Percentiles rank a stretch among this genome's conserved stretches.
Conservation (phyloP, 2,113 vertebrate genomes). For the Sisor rabdophorus region DNA sequence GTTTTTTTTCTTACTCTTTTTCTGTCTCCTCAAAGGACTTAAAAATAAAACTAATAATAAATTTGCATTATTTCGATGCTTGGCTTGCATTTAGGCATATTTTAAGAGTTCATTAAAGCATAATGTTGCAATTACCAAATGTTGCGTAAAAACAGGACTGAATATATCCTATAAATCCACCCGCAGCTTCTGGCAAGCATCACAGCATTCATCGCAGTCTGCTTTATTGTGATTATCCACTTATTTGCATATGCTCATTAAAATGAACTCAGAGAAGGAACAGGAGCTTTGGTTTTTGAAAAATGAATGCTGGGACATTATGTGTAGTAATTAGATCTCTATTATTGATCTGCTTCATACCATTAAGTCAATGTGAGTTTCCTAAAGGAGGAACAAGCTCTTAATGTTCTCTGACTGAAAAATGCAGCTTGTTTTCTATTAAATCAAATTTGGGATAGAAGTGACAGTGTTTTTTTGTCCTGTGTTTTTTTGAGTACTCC, state of each 20-base stretch:
- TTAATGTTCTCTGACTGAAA: slow-evolving; percentile 40
- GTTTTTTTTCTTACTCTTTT: slow-evolving; percentile 33
- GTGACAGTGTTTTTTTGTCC: slow-evolving; percentile 10
- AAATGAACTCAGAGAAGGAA: slow-evolving; percentile 50
- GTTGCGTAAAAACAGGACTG: slow-evolving; percentile 64
- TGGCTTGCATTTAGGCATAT: slow-evolving; percentile 68
- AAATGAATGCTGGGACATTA: slow-evolving; percentile 51
- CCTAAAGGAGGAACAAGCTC: slow-evolving; percentile 32
- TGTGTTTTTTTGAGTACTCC: not conserved
- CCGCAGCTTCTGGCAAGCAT: slow-evolving; percentile 74
- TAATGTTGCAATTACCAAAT: slow-evolving; percentile 73
- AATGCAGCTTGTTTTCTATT: slow-evolving; percentile 11
- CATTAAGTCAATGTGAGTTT: slow-evolving; percentile 40
- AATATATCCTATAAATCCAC: slow-evolving; percentile 71
- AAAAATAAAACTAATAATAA: slow-evolving; percentile 53
- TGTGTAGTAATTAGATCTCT: slow-evolving; percentile 55
- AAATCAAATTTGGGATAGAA: slow-evolving; percentile 18
- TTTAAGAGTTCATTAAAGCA: slow-evolving; percentile 75
- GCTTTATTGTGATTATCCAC: slow-evolving; percentile 72
- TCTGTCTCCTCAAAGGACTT: slow-evolving; percentile 33
- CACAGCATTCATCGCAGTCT: slow-evolving; percentile 77
- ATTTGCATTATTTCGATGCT: slow-evolving; percentile 64
- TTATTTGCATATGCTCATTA: slow-evolving; percentile 73
- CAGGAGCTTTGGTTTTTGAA: slow-evolving; percentile 49
- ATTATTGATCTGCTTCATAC: slow-evolving; percentile 50